These are phyloP conservation scores for Sylvia atricapilla DNA, from an alignment of 2,113 vertebrate species.

Conservation along the genomic window DNA sequence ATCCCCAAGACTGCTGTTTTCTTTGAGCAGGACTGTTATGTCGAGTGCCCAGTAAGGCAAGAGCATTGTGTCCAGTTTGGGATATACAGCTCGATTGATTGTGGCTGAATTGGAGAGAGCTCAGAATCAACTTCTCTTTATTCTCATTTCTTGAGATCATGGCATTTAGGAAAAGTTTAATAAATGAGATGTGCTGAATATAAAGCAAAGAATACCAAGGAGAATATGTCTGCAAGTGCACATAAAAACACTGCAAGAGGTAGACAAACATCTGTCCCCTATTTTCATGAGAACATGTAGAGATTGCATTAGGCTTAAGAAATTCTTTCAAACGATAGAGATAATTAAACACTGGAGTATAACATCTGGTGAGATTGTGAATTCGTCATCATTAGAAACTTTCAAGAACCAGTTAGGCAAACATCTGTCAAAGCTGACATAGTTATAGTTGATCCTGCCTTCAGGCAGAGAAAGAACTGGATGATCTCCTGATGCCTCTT, in stretches of 20 bases:
- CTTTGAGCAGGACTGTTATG: background rate
- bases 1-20: background rate
- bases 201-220: background rate
- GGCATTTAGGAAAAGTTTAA: background rate
- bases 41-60: background rate
- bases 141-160: background rate
- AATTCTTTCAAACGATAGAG: background rate
- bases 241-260: background rate
- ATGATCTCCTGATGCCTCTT: background rate
- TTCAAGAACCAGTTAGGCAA: slow-evolving; percentile 13
- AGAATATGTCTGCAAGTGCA: background rate
- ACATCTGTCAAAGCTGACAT: slow-evolving; percentile 4
- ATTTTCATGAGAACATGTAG: background rate
- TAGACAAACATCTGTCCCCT: background rate
- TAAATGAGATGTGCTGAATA: accelerated
- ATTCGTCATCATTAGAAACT: background rate
- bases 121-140: background rate
- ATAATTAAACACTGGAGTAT: background rate
- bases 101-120: background rate
- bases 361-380: slow-evolving; percentile 25
- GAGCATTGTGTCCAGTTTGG: background rate
- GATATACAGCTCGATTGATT: background rate
- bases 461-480: background rate
- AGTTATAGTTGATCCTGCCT: slow-evolving; percentile 27
- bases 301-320: slow-evolving; percentile 4